These are phyloP conservation scores for Sinelater perroti DNA, from an alignment of 2,888 invertebrate species.

Conservation along the genomic window DNA sequence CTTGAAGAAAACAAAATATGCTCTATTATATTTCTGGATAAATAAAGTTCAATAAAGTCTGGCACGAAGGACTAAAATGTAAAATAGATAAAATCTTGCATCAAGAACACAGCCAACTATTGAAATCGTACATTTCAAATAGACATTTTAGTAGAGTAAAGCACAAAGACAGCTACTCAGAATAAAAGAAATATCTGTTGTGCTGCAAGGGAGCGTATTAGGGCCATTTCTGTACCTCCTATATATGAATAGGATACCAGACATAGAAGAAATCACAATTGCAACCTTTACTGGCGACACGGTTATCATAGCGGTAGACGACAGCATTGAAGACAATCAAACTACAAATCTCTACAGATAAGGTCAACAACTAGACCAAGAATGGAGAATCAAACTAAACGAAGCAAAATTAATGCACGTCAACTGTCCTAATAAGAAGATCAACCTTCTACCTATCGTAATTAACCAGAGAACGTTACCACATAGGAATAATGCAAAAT, in stretches of 20 bases:
- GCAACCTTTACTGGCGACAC: neutral
- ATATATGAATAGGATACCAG: neutral
- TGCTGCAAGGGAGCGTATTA: neutral
- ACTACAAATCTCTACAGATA: neutral
- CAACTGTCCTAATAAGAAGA: neutral
- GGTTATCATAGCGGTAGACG: constrained; percentile 3
- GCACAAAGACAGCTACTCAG: constrained; percentile 1
- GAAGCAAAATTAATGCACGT: too few relatives aligned
- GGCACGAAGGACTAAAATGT: neutral
- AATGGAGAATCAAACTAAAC: neutral
- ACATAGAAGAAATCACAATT: neutral
- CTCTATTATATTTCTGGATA: neutral
- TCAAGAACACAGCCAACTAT: constrained; percentile 5
- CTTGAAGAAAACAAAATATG: neutral
- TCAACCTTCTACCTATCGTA: neutral
- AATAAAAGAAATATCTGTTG: constrained; percentile 8
- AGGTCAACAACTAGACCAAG: constrained; percentile 1
- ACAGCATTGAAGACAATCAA: constrained; percentile 6
- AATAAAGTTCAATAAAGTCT: neutral
- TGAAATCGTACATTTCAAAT: constrained; percentile 12
- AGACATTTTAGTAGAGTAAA: neutral
- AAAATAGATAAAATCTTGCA: neutral
- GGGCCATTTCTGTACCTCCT: constrained; percentile 1
- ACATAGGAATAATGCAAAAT: neutral
- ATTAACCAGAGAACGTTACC: constrained; percentile 1